phyloP scores from a whole-genome alignment of 2,888 invertebrate genomes.

The Pachycephus smyrnensis region DNA sequence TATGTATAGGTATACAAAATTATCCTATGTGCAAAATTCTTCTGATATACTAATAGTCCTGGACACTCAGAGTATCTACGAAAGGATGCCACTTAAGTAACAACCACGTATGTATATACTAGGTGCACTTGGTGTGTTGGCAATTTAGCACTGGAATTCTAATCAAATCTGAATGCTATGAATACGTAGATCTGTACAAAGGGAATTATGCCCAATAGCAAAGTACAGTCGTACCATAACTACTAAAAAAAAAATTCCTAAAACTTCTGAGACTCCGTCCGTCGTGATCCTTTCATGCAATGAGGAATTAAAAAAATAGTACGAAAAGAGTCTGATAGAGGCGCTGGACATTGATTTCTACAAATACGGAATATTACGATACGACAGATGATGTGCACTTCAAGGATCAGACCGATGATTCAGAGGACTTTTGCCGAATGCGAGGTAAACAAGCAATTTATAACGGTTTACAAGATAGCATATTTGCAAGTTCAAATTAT shows the following conservation, averaged over 20 bases:
- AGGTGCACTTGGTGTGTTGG: not conserved
- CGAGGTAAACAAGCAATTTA: not conserved
- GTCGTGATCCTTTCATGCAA: not conserved
- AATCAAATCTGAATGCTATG: slow-evolving; percentile 3
- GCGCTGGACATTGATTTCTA: not conserved
- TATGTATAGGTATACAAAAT: not conserved
- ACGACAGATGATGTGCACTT: not conserved
- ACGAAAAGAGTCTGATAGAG: not conserved
- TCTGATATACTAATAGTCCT: not conserved
- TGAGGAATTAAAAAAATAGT: not conserved
- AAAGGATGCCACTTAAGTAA: not conserved
- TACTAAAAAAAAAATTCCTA: not conserved
- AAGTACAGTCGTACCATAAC: not conserved
- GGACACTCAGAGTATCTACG: not conserved
- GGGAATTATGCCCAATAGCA: not conserved
- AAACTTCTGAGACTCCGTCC: not conserved
- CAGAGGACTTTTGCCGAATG: not conserved
- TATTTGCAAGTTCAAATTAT: not conserved
- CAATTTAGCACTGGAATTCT: not conserved
- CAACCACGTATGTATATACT: not conserved
- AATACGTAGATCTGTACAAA: not conserved
- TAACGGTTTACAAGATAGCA: not conserved
- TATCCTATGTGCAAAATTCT: not conserved
- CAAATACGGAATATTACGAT: not conserved
- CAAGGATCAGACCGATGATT: not conserved